Conservation (phyloP, 64 coral and sea anemone species). For the Catalaphyllia jardinei region DNA sequence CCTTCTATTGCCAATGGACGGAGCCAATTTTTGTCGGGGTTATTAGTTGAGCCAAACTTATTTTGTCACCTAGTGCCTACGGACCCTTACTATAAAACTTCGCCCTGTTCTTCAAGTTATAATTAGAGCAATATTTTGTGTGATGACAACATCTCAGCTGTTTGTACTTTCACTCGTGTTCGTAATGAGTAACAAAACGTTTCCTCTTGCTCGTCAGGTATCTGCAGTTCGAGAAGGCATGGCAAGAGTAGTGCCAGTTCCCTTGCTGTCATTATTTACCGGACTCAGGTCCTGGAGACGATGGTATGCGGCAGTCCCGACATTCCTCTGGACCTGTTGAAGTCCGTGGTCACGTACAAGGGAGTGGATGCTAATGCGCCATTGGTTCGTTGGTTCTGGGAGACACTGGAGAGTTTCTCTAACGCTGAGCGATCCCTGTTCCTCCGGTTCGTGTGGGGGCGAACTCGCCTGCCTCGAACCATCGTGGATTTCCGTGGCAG, state of each 20-base stretch:
- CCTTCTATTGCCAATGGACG: too few relatives aligned
- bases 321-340: conserved; percentile 91
- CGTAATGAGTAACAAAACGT: too few relatives aligned
- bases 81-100: background rate
- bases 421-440: conserved; percentile 97
- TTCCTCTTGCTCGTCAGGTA: background rate
- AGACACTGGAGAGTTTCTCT: conserved; percentile 94
- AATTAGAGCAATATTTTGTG: background rate
- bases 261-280: conserved; percentile 90
- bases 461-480: conserved; percentile 94
- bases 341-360: conserved; percentile 96
- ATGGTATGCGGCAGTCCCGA: conserved; percentile 99
- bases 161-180: background rate
- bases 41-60: too few relatives aligned
- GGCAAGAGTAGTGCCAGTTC: conserved; percentile 92
- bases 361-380: conserved; percentile 84
- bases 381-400: conserved; percentile 98
- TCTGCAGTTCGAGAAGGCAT: conserved; percentile 95
- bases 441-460: conserved; percentile 97
- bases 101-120: background rate
- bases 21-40: too few relatives aligned
- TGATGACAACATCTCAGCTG: too few relatives aligned
- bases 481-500: conserved; percentile 96
- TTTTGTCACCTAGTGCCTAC: background rate
- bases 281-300: conserved; percentile 90